Evolutionary conservation across 2,888 invertebrate species (phyloP).

Genomic region (Beris morrisii): DNA sequence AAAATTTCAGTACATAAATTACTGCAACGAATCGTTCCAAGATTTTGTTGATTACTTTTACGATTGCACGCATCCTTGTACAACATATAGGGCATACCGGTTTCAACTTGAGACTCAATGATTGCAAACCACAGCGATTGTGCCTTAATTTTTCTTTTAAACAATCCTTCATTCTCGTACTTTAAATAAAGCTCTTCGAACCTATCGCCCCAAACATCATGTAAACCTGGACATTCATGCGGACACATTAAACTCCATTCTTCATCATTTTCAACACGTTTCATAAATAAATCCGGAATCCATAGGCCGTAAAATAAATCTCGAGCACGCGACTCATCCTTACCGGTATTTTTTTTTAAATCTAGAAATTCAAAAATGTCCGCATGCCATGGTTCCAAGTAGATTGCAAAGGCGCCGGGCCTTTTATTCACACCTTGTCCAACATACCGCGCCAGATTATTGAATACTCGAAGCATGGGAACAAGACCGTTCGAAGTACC

Average conservation of each 20-base stretch:
- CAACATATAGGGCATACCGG: slow-evolving; percentile 92
- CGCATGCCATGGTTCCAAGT: slow-evolving; percentile 96
- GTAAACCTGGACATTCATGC: slow-evolving; percentile 79
- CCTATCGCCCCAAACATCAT: slow-evolving; percentile 88
- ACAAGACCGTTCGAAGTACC: slow-evolving; percentile 91
- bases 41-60: slow-evolving; percentile 93
- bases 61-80: slow-evolving; percentile 92
- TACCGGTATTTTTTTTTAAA: slow-evolving; percentile 87
- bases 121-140: slow-evolving; percentile 88
- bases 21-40: slow-evolving; percentile 94
- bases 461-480: slow-evolving; percentile 89
- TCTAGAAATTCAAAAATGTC: slow-evolving; percentile 91
- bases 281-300: slow-evolving; percentile 97
- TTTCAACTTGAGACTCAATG: slow-evolving; percentile 88
- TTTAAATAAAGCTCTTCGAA: slow-evolving; percentile 81
- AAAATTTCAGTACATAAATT: slow-evolving; percentile 95
- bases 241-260: slow-evolving; percentile 95
- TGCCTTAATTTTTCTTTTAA: slow-evolving; percentile 68
- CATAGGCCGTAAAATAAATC: slow-evolving; percentile 93
- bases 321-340: slow-evolving; percentile 86
- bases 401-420: slow-evolving; percentile 92
- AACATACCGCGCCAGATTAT: slow-evolving; percentile 89
- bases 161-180: slow-evolving; percentile 75
- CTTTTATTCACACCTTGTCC: slow-evolving; percentile 95
- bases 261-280: slow-evolving; percentile 75